A percentile compares a stretch with the other conserved stretches of the same genome.
Conservation (phyloP, 2,797 vertebrate genomes). For the Microcaecilia unicolor region DNA sequence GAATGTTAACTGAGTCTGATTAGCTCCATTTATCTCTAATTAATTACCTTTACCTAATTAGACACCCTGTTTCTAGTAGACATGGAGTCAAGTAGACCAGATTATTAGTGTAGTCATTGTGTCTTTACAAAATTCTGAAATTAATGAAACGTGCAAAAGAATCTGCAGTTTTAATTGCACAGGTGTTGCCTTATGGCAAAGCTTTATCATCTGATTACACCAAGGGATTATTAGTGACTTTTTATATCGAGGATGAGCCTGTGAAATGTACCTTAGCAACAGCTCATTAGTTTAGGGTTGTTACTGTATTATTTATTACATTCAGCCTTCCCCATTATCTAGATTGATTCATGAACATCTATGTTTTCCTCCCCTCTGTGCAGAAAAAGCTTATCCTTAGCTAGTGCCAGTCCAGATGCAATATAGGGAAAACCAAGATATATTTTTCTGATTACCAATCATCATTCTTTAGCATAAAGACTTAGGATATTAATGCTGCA, state of each 20-base stretch:
- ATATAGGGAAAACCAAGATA: conserved; percentile 23
- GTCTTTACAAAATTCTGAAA: conserved; percentile 94
- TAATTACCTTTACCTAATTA: conserved; percentile 99
- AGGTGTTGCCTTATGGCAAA: conserved; percentile 98
- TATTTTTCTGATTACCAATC: conserved; percentile 41
- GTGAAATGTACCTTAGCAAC: conserved; percentile 89
- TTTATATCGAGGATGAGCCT: conserved; percentile 86
- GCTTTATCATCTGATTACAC: conserved; percentile 94
- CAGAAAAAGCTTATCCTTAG: conserved; percentile 44
- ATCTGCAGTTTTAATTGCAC: conserved; percentile 96
- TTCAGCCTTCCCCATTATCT: conserved; percentile 92
- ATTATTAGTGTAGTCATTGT: conserved; percentile 98
- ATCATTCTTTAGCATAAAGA: conserved; percentile 41
- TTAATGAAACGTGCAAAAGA: conserved; percentile 97
- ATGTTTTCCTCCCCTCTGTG: conserved; percentile 64
- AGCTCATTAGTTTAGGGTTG: conserved; percentile 98
- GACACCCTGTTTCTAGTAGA: conserved; percentile 93
- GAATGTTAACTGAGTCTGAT: conserved; percentile 95
- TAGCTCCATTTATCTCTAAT: conserved; percentile 99
- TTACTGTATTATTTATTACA: conserved; percentile 99
- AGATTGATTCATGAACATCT: conserved; percentile 93
- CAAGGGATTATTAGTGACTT: conserved; percentile 93
- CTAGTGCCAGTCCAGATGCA: conserved; percentile 46
- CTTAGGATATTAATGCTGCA: no score
- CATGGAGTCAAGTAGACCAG: conserved; percentile 98